These are phyloP conservation scores for Orycteropus afer DNA, from an alignment of 2,113 vertebrate genomes.

Conservation along the genomic window DNA sequence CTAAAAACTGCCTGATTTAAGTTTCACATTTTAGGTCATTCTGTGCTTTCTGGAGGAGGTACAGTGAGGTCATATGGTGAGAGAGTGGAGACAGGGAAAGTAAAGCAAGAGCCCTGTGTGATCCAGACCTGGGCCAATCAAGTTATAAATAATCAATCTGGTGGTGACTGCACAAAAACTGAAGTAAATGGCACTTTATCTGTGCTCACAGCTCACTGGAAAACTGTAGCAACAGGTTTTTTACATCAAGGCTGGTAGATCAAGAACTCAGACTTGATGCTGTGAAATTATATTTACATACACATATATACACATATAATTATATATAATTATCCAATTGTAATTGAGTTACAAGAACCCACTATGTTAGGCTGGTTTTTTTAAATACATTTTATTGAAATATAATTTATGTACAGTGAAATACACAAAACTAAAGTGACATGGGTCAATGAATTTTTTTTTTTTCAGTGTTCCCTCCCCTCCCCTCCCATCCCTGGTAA, in stretches of 20 bases:
- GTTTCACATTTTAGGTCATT: not conserved
- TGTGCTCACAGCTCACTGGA: not conserved
- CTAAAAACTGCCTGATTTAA: not conserved
- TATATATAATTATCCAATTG: constrained; percentile 3
- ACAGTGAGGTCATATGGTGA: not conserved
- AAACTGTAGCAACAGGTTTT: not conserved
- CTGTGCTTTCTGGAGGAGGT: not conserved
- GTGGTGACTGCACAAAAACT: not conserved
- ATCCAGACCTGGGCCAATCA: not conserved
- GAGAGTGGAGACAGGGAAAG: not conserved
- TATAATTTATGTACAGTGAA: too few relatives aligned
- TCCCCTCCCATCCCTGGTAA: too few relatives aligned
- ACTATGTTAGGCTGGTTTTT: not conserved
- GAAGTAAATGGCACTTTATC: not conserved
- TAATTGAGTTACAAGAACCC: constrained; percentile 9
- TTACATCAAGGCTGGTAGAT: not conserved
- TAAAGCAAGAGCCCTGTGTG: not conserved
- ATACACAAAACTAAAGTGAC: too few relatives aligned
- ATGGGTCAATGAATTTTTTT: too few relatives aligned
- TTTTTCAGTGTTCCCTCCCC: too few relatives aligned
- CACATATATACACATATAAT: not conserved
- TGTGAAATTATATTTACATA: not conserved
- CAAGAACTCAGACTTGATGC: not conserved
- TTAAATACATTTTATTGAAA: too few relatives aligned
- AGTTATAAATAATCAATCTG: not conserved